These are phyloP conservation scores for Drosophila greeni DNA, from an alignment of 2,888 invertebrate species.

Conservation along the genomic window DNA sequence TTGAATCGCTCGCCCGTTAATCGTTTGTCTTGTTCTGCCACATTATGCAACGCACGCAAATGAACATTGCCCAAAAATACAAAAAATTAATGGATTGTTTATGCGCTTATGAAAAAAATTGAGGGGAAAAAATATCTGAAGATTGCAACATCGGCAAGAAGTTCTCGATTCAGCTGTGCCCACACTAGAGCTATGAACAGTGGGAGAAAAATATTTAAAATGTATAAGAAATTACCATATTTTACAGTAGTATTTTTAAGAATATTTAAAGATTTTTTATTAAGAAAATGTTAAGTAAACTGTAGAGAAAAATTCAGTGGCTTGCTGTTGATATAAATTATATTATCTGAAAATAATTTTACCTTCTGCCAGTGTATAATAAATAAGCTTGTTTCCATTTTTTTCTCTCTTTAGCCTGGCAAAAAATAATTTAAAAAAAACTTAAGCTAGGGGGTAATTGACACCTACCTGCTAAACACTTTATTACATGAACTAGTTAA, in stretches of 20 bases:
- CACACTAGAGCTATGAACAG: constrained; percentile 29
- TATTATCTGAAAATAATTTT: not conserved
- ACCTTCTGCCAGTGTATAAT: no score
- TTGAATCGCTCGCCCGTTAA: constrained; percentile 28
- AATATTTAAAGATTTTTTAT: no score
- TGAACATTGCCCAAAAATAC: constrained; percentile 46
- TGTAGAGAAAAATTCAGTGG: no score
- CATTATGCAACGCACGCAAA: constrained; percentile 61
- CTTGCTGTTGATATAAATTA: no score
- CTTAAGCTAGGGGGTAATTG: not conserved
- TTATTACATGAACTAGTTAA: not conserved
- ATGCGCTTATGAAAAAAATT: constrained; percentile 29
- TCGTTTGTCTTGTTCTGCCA: constrained; percentile 27
- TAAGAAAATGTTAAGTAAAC: no score
- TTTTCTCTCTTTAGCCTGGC: not conserved
- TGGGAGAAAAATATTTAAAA: constrained; percentile 4
- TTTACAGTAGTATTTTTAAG: not conserved
- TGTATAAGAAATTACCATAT: no score
- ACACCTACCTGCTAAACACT: constrained; percentile 16
- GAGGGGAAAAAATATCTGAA: constrained; percentile 28
- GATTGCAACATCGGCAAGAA: constrained; percentile 62
- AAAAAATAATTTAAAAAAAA: not conserved
- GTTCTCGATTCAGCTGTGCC: constrained; percentile 52
- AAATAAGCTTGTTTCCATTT: no score
- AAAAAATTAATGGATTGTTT: constrained; percentile 42